Conservation (phyloP, 2,113 vertebrate genomes). For the Eubucco bourcierii region DNA sequence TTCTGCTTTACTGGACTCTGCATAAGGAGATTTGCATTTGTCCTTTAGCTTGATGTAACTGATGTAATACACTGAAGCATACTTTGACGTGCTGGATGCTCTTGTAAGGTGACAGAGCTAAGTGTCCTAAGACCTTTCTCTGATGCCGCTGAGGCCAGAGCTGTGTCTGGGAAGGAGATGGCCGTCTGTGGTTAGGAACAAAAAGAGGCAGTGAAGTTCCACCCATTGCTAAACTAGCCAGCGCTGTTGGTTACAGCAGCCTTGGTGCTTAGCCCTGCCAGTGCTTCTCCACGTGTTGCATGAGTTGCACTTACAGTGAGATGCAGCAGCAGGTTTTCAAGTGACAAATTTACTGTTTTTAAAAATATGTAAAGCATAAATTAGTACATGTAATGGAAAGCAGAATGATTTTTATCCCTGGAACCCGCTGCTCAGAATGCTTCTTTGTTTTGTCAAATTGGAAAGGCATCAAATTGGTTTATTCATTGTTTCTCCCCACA, state of each 20-base stretch:
- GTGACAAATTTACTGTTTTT: neutral
- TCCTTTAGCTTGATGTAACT: neutral
- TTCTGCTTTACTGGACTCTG: neutral
- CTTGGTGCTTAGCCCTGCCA: neutral
- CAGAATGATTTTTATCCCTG: neutral
- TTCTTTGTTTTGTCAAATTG: constrained; percentile 51
- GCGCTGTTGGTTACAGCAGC: neutral
- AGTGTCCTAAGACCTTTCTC: neutral
- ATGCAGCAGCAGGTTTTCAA: neutral
- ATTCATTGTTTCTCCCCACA: constrained; percentile 40
- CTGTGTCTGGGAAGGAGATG: neutral
- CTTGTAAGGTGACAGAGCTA: neutral
- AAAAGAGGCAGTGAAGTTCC: neutral
- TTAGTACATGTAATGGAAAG: constrained; percentile 24
- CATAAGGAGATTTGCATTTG: neutral
- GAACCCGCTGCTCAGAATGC: neutral
- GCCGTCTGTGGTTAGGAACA: neutral
- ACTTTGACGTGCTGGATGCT: neutral
- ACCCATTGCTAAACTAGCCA: neutral
- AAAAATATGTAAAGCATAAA: constrained; percentile 30
- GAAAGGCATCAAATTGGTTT: constrained; percentile 48
- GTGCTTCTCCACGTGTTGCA: neutral
- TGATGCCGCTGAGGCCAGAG: neutral
- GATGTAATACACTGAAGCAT: neutral
- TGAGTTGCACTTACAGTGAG: neutral